Conservation (phyloP, 2,888 invertebrate genomes). For the Tenthredo notha region DNA sequence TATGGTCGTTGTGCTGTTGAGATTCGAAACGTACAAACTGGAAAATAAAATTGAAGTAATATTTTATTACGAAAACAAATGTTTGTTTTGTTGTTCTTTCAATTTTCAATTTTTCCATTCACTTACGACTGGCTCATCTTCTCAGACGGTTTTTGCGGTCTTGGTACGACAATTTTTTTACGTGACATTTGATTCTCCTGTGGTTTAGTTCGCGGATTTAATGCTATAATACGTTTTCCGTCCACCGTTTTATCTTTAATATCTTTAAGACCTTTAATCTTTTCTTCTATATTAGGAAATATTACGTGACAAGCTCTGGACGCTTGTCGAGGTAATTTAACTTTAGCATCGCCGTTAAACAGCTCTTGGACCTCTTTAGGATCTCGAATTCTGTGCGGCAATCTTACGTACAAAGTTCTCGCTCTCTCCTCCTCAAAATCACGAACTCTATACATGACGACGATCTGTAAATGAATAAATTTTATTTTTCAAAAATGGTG, state of each 20-base stretch:
- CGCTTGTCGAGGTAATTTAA: conserved; percentile 69
- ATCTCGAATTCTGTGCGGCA: conserved; percentile 68
- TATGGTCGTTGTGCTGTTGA: conserved; percentile 63
- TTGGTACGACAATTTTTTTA: conserved; percentile 63
- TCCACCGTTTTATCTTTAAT: conserved; percentile 61
- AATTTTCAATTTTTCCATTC: not conserved
- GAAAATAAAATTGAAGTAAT: conserved; percentile 19
- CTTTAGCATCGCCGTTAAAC: conserved; percentile 65
- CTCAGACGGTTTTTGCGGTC: conserved; percentile 58
- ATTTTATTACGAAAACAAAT: not conserved
- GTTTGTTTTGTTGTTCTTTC: not conserved
- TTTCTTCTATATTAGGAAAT: conserved; percentile 66
- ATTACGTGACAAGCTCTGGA: conserved; percentile 68
- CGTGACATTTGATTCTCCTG: not conserved
- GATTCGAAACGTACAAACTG: conserved; percentile 69
- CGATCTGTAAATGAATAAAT: not conserved
- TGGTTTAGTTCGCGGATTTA: conserved; percentile 52
- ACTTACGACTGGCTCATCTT: conserved; percentile 67
- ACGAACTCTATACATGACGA: conserved; percentile 20
- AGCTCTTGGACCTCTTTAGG: conserved; percentile 65
- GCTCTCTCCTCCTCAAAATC: conserved; percentile 57
- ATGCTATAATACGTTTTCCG: conserved; percentile 64
- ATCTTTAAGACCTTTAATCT: conserved; percentile 64
- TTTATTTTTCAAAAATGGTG: not conserved
- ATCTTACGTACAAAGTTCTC: conserved; percentile 67